Evolutionary conservation across 2,888 invertebrate genomes (phyloP).

Genomic region (Rhagonycha fulva): DNA sequence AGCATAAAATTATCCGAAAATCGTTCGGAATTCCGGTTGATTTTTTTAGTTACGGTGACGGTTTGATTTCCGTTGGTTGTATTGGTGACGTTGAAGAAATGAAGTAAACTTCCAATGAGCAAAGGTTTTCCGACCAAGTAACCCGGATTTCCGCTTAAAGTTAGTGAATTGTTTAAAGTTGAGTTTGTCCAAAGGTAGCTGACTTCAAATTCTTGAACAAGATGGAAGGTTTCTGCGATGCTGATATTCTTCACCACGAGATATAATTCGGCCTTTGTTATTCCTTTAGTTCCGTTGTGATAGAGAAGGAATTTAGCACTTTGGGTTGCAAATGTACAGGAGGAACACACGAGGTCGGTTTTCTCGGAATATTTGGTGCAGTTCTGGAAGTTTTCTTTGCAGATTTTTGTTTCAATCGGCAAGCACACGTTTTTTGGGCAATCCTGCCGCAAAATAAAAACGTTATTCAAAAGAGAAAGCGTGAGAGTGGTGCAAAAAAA

Average conservation of each 20-base stretch:
- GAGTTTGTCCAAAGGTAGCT: constrained; percentile 48
- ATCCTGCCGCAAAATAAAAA: constrained; percentile 34
- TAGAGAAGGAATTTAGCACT: constrained; percentile 48
- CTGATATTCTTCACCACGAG: constrained; percentile 40
- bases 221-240: constrained; percentile 36
- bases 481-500: background rate
- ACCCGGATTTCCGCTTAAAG: constrained; percentile 77
- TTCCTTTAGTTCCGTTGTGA: constrained; percentile 56
- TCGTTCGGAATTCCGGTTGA: constrained; percentile 35
- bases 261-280: constrained; percentile 49
- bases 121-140: constrained; percentile 71
- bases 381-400: constrained; percentile 41
- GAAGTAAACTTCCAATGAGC: constrained; percentile 53
- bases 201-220: constrained; percentile 44
- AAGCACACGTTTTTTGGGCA: constrained; percentile 51
- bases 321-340: constrained; percentile 48
- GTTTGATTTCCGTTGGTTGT: constrained; percentile 2
- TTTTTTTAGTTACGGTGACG: background rate
- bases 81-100: constrained; percentile 45
- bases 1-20: constrained; percentile 46
- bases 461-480: background rate
- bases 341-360: constrained; percentile 33
- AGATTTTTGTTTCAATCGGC: constrained; percentile 43
- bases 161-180: constrained; percentile 41
- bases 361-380: constrained; percentile 38